Conservation (phyloP, 2,888 invertebrate genomes). For the Eupeodes latifasciatus region DNA sequence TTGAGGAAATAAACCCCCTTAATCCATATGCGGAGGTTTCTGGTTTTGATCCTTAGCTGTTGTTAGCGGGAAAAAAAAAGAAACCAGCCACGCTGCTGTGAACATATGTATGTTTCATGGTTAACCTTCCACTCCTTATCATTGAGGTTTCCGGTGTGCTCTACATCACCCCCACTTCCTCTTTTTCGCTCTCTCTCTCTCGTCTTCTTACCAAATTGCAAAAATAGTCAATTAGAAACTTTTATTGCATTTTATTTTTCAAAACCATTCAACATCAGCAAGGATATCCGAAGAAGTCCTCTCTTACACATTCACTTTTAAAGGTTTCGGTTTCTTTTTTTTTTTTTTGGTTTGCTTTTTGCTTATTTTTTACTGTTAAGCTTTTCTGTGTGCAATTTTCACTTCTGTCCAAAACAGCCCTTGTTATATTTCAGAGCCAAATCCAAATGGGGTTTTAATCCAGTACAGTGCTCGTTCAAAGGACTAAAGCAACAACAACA, state of each 20-base stretch:
- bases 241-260: slow-evolving; percentile 72
- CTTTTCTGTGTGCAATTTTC: slow-evolving; percentile 61
- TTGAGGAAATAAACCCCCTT: background rate
- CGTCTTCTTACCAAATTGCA: background rate
- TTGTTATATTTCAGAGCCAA: slow-evolving; percentile 41
- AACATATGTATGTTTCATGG: slow-evolving; percentile 56
- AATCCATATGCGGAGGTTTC: slow-evolving; percentile 45
- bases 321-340: slow-evolving; percentile 40
- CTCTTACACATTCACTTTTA: slow-evolving; percentile 43
- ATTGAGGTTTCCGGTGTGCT: slow-evolving; percentile 12
- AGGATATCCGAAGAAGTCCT: slow-evolving; percentile 43
- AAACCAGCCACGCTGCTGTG: slow-evolving; percentile 44
- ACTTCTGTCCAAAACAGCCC: slow-evolving; percentile 71
- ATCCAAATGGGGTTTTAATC: slow-evolving; percentile 61
- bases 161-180: background rate
- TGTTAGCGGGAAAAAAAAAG: slow-evolving; percentile 49
- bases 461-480: slow-evolving; percentile 9
- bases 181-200: background rate
- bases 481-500: slow-evolving; percentile 39
- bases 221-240: slow-evolving; percentile 74
- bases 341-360: slow-evolving; percentile 5
- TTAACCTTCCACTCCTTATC: slow-evolving; percentile 57
- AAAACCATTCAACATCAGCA: slow-evolving; percentile 41
- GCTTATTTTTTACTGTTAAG: slow-evolving; percentile 23
- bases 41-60: slow-evolving; percentile 53